Conservation (phyloP, 2,888 invertebrate genomes). For the Euplagia quadripunctaria region DNA sequence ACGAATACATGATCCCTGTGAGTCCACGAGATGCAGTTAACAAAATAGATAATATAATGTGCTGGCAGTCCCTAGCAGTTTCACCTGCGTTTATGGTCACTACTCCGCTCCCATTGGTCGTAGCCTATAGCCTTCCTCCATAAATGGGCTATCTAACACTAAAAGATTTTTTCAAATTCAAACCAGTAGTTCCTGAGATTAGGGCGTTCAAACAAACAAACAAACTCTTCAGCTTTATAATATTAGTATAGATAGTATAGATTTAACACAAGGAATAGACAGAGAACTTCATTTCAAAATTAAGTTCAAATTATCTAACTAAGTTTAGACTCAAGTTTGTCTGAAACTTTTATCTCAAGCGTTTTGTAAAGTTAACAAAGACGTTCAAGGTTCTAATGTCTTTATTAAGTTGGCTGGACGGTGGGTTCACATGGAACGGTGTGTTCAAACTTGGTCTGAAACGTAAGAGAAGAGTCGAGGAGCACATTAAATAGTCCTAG, state of each 20-base stretch:
- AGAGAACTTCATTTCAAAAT: conserved; percentile 1
- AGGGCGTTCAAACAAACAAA: too few species aligned
- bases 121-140: too few species aligned
- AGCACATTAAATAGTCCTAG: conserved; percentile 8
- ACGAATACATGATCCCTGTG: not conserved
- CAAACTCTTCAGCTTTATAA: too few species aligned
- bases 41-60: not conserved
- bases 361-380: conserved; percentile 9
- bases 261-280: not conserved
- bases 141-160: too few species aligned
- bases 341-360: conserved; percentile 3
- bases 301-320: conserved; percentile 10
- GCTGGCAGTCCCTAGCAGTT: too few species aligned
- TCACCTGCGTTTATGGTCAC: too few species aligned
- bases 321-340: conserved; percentile 2
- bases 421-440: conserved; percentile 9
- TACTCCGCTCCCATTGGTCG: too few species aligned
- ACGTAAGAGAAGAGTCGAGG: conserved; percentile 6
- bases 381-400: not conserved
- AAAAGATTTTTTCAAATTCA: too few species aligned
- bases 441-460: not conserved
- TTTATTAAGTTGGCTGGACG: conserved; percentile 7
- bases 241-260: too few species aligned
- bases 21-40: not conserved
- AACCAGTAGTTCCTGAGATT: too few species aligned